Evolutionary conservation across 2,797 vertebrate genomes (phyloP).

Genomic region (Schizothorax lantsangensis): DNA sequence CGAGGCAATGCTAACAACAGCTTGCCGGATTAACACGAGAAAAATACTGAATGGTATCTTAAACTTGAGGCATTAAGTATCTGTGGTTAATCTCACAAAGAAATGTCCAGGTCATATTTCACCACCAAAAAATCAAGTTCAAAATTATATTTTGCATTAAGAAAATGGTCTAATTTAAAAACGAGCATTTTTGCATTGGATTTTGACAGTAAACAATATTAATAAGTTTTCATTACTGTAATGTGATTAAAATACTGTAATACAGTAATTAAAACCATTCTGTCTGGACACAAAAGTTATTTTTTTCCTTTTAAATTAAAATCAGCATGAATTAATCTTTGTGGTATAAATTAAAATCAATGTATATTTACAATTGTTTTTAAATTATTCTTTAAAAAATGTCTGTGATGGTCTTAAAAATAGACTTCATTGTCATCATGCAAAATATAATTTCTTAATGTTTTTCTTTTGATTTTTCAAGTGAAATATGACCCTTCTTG

Average conservation of each 20-base stretch:
- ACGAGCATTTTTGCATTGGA: neutral
- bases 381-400: neutral
- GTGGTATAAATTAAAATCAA: neutral
- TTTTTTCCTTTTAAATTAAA: neutral
- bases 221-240: neutral
- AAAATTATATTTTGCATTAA: neutral
- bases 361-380: neutral
- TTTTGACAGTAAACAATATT: neutral
- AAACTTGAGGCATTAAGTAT: constrained; percentile 79
- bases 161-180: neutral
- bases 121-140: neutral
- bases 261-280: neutral
- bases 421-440: neutral
- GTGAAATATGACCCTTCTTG: constrained; percentile 1
- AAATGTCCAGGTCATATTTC: constrained; percentile 17
- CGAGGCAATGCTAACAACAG: constrained; percentile 69
- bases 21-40: constrained; percentile 67
- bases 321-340: neutral
- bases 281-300: neutral
- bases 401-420: neutral
- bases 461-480: neutral
- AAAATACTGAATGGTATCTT: constrained; percentile 81
- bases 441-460: neutral
- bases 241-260: neutral
- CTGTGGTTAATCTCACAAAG: constrained; percentile 63